Conservation (phyloP, 1,140 invertebrate genomes). For the Aplysia californica region DNA sequence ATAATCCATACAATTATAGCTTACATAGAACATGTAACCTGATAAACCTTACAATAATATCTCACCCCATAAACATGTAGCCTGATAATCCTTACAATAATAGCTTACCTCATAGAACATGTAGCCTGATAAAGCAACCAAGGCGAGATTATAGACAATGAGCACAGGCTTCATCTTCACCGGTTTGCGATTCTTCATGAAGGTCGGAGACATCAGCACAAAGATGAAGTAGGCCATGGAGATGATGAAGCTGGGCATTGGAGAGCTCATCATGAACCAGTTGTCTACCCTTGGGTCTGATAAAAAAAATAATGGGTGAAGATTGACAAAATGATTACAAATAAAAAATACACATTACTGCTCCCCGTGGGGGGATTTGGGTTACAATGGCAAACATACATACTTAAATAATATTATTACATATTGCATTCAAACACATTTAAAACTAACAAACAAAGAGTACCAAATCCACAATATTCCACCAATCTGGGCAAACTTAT, state of each 20-base stretch:
- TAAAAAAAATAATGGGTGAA: constrained; percentile 30
- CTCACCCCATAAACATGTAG: constrained; percentile 66
- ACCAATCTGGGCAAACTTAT: no score
- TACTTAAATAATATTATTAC: no score
- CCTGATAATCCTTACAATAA: constrained; percentile 66
- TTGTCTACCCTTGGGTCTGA: constrained; percentile 70
- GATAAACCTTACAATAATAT: constrained; percentile 65
- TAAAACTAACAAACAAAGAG: no score
- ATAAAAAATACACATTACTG: no score
- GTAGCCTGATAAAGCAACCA: constrained; percentile 66
- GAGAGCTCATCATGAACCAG: constrained; percentile 70
- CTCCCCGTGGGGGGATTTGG: no score
- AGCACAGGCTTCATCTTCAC: constrained; percentile 65
- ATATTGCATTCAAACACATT: no score
- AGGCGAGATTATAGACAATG: constrained; percentile 67
- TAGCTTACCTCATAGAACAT: constrained; percentile 67
- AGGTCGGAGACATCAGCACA: constrained; percentile 64
- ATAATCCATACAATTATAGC: constrained; percentile 65
- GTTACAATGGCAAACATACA: no score
- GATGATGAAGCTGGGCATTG: constrained; percentile 67
- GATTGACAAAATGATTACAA: no score
- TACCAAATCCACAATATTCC: no score
- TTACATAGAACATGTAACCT: constrained; percentile 67
- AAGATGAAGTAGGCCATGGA: constrained; percentile 67
- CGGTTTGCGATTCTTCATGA: constrained; percentile 68